Base-by-base conservation (phyloP, 64 coral and sea anemone genomes). In the Astreopora myriophthalma region DNA sequence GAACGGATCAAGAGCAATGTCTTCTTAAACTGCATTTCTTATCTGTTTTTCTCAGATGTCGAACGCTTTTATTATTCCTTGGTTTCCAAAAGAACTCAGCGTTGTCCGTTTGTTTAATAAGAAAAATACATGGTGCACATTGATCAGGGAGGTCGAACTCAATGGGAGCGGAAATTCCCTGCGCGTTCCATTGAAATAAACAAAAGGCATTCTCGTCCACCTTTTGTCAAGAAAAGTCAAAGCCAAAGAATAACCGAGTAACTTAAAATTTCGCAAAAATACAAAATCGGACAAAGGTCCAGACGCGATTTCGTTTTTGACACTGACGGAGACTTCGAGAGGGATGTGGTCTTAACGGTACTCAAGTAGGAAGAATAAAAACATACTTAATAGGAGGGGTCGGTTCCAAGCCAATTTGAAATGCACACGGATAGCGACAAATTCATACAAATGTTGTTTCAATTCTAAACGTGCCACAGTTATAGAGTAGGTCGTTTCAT, bases 91-190 rank as follows among this genome's bases (percentile, higher is more conserved):
- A n/a, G n/a, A 23, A 37, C 79, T 83, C 32, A 83, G 79, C 79
- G 79, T 83, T 83, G 79, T 83, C 79, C 79, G 52, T 83, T 38
- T 37, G 76, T 37, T 55, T 83, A 64, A 64, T 64, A 83, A 83
- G 33, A 83, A 83, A 83, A 83, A 61, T 83, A 83, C 48, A 83
- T 65, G 52, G 9, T 32, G 79, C 57, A 83, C 55, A 83, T 83
- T 83, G 79, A 83, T 38, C 79, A 65, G 79, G 79, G 79, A 83
- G 79, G 79, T 83, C 79, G 33, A 63, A 8, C 79, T 64, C 79
- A 63, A 83, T 36, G 20, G 79, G 79, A 38, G 58, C 79, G 79
- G 79, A 83, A 83, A 83, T 65, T 62, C 55, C 79, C 79, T 83
- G 52, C 48, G 57, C 22, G 79, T 37, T 83, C 33, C 57, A 83